A percentile compares a stretch with the other conserved stretches of the same genome.
Conservation (phyloP, 2,888 invertebrate genomes). For the Timandra comae region DNA sequence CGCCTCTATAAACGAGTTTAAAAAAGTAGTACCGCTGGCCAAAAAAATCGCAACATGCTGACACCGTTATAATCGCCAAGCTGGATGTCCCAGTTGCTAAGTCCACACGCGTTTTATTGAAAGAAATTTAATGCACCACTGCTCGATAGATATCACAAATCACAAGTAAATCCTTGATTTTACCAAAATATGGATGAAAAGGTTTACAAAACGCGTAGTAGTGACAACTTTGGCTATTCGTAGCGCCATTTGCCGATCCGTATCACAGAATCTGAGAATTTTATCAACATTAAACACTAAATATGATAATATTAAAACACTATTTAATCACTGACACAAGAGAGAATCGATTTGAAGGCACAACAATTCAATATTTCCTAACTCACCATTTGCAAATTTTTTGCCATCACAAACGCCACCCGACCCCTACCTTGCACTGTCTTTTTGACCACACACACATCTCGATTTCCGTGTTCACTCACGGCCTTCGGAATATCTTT, state of each 20-base stretch:
- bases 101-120: conserved; percentile 60
- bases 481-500: conserved; percentile 81
- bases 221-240: conserved; percentile 75
- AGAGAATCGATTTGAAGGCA: conserved; percentile 47
- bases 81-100: conserved; percentile 75
- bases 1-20: conserved; percentile 77
- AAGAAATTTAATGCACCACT: conserved; percentile 68
- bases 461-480: conserved; percentile 79
- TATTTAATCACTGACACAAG: conserved; percentile 61
- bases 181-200: conserved; percentile 54
- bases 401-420: conserved; percentile 88
- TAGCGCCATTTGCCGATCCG: conserved; percentile 76
- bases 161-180: conserved; percentile 61
- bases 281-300: conserved; percentile 62
- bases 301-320: conserved; percentile 51
- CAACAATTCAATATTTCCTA: conserved; percentile 69
- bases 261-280: conserved; percentile 67
- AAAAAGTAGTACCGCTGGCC: conserved; percentile 77
- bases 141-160: conserved; percentile 61
- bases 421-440: conserved; percentile 86
- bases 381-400: conserved; percentile 87
- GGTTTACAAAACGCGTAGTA: conserved; percentile 75
- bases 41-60: conserved; percentile 79
- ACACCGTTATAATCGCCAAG: conserved; percentile 78
- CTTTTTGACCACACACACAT: conserved; percentile 79